Evolutionary conservation across 2,888 invertebrate species (phyloP), one percentile per base, ranked within the genome.

Genomic region (Lycocerus yunnanus): DNA sequence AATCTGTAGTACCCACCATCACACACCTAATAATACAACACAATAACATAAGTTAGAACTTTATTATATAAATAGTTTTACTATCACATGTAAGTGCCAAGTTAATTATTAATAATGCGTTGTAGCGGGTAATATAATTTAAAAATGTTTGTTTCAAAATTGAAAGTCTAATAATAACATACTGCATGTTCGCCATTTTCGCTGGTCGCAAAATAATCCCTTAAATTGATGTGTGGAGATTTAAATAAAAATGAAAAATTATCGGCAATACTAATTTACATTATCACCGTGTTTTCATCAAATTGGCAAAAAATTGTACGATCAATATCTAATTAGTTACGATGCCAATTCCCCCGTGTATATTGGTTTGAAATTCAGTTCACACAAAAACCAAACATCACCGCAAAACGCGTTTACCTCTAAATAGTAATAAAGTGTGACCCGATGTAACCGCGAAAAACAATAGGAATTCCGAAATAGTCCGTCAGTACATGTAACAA

Each of bases 391-490:
- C 77, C 74, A 78, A 78, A 78, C 79, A 79, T 76, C 75, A 76
- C 80, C 80, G 77, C 78, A 80, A 80, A 77, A 78, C 69, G 79
- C 76, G 77, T 77, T 73, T 15, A 79, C 78, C 78, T 80, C 71
- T 66, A 75, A 77, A 74, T 77, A 78, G 77, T 80, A 81, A 80
- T 80, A 77, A 79, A 80, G 78, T 82, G 81, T 75, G 75, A 76
- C 72, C 77, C 73, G 76, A 76, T 79, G 78, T 78, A 80, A 82
- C 82, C 81, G 80, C 83, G 84, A 82, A 82, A 85, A 85, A 86
- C 86, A 86, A 86, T 86, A 84, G 86, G 85, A 86, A 86, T 86
- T 86, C 86, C 86, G 77, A 84, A 85, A 85, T 80, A 83, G 83
- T 83, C 83, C 83, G 83, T 83, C 83, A 82, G 83, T 78, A 80